phyloP scores from a whole-genome alignment of 1,140 invertebrate genomes.

The Brachionus calyciflorus region DNA sequence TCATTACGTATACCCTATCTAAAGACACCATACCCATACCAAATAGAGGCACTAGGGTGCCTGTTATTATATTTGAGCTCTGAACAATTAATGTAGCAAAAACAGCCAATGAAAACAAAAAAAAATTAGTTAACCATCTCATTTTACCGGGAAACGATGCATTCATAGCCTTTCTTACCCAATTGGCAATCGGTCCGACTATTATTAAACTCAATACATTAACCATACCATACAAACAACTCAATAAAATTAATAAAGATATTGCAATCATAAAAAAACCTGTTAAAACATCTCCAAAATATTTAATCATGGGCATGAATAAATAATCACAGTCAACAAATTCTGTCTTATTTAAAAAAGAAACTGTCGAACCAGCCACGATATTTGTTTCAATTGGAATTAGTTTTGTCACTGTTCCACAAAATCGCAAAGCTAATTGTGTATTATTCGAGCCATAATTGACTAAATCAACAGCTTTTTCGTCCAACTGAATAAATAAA shows the following conservation, averaged over 20 bases:
- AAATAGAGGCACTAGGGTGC: constrained; percentile 67
- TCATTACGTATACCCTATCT: constrained; percentile 67
- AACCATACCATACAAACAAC: constrained; percentile 9
- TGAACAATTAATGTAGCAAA: constrained; percentile 67
- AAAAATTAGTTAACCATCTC: constrained; percentile 63
- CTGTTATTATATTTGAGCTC: constrained; percentile 68
- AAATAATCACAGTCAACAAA: neutral
- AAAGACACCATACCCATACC: constrained; percentile 66
- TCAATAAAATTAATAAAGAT: neutral
- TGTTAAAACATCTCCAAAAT: neutral
- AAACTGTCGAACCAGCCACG: too few species aligned
- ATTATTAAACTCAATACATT: constrained; percentile 19
- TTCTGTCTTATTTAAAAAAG: neutral
- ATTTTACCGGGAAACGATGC: constrained; percentile 62
- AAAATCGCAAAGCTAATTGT: neutral
- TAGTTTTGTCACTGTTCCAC: constrained; percentile 57
- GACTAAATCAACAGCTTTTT: neutral
- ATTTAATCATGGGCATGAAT: neutral
- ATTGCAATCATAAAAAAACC: constrained; percentile 6
- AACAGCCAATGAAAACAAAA: constrained; percentile 60
- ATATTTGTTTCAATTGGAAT: constrained; percentile 52
- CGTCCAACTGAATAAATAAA: constrained; percentile 14
- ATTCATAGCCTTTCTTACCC: constrained; percentile 64
- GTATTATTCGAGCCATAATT: neutral
- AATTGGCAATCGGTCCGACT: constrained; percentile 61